Evolutionary conservation across 1,140 invertebrate genomes (phyloP), one percentile per base, ranked within the genome.

Genomic region (Hyles vespertilio): DNA sequence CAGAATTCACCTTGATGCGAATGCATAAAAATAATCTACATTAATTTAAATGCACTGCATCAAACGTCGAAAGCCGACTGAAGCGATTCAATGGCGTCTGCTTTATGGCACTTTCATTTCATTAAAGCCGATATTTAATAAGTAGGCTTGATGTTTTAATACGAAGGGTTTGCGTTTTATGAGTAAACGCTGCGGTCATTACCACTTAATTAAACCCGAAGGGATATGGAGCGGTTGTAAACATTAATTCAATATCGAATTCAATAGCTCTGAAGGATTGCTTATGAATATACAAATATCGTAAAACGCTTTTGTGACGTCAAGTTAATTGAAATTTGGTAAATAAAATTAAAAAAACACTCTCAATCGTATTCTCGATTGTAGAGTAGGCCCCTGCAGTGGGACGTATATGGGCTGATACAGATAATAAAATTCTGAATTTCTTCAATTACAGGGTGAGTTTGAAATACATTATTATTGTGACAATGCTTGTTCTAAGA

Each of bases 101-200:
- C 10, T 11, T 56, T 56, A 51, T 45, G 46, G 44, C 47, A 56
- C 49, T 59, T 61, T 59, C 57, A 44, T 59, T 54, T 51, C 40
- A 56, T 56, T 51, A 11, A 55, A 55, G 53, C 58, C 40, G 32
- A 49, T 60, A 56, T 51, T 60, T 55, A 55, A 36, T 32, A 60
- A 59, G 54, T 49, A 51, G 49, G 52, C 33, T 50, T 45, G 32
- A 60, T 60, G 45, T 55, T 55, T 56, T 56, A 55, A 56, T 55
- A 60, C 53, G 32, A 55, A 60, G 34, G 10, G 58, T 32, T 44
- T 8, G 22, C 6, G 51, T 51, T 56, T 56, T 56, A 56, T 56
- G 48, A 47, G 33, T 47, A 55, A 40, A 46, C 47, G 47, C 50
- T 22, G 32, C 36, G 47, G 34, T 56, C 53, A 51, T 61, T 45